Evolutionary conservation across 2,888 invertebrate genomes (phyloP).

Genomic region (Thereva nobilitata): DNA sequence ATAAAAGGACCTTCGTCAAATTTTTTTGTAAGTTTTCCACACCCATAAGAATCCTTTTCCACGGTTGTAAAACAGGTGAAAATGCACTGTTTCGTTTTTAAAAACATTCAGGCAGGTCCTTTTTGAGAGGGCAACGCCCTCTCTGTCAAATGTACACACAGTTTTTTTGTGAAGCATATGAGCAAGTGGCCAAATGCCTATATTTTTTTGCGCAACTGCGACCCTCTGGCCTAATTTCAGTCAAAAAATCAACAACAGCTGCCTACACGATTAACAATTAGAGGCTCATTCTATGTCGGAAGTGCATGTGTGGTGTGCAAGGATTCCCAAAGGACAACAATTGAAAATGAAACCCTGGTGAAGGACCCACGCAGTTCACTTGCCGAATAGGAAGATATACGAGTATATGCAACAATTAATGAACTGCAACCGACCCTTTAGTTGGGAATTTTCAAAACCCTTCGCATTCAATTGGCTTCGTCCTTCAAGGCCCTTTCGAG

Average conservation of each 20-base stretch:
- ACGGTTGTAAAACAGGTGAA: too few relatives aligned
- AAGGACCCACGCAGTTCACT: constrained; percentile 17
- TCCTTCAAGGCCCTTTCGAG: constrained; percentile 4
- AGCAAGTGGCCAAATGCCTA: constrained; percentile 10
- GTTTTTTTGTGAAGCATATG: constrained; percentile 8
- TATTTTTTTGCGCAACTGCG: constrained; percentile 9
- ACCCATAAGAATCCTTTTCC: too few relatives aligned
- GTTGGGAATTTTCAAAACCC: too few relatives aligned
- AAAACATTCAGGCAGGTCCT: too few relatives aligned
- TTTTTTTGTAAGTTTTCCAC: too few relatives aligned
- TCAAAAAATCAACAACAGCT: constrained; percentile 39
- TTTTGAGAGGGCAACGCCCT: too few relatives aligned
- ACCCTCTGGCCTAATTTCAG: constrained; percentile 9
- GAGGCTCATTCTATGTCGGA: constrained; percentile 40
- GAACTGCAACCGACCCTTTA: too few relatives aligned
- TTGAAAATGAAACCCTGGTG: constrained; percentile 25
- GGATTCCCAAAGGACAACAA: constrained; percentile 21
- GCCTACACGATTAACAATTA: constrained; percentile 42
- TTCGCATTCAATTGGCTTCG: constrained; percentile 3
- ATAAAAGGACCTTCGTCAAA: too few relatives aligned
- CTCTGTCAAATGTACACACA: background rate
- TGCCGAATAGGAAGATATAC: constrained; percentile 16
- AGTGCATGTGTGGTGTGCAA: constrained; percentile 26
- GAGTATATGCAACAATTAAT: background rate
- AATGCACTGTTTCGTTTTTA: too few relatives aligned